A percentile compares a stretch with the other conserved stretches of the same genome.
Evolutionary conservation across 2,113 vertebrate genomes (phyloP).

Genomic region (Larimichthys polyactis): DNA sequence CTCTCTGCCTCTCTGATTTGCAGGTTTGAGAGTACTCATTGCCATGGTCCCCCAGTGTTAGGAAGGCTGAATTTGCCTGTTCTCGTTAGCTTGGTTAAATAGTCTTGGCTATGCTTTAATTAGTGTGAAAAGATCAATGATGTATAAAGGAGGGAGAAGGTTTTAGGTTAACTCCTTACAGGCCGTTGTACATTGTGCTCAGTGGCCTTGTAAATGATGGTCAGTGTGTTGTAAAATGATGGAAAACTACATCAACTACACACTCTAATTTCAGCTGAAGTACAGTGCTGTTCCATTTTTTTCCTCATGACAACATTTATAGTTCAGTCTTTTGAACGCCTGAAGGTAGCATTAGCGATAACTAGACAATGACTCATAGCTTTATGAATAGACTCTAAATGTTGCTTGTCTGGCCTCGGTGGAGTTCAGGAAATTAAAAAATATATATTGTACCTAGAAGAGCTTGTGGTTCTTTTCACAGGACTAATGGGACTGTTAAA

Average conservation of each 20-base stretch:
- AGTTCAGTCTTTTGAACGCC: constrained; percentile 30
- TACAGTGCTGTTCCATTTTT: constrained; percentile 10
- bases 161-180: constrained; percentile 70
- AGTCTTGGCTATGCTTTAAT: constrained; percentile 82
- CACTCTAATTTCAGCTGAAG: constrained; percentile 13
- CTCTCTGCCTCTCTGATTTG: constrained; percentile 27
- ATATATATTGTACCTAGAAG: too few species aligned
- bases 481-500: constrained; percentile 13
- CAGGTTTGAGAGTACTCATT: constrained; percentile 53
- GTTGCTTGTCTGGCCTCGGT: constrained; percentile 1
- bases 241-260: not conserved
- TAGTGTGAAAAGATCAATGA: constrained; percentile 83
- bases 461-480: constrained; percentile 16
- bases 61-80: constrained; percentile 62
- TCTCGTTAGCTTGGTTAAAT: constrained; percentile 83
- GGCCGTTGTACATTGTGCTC: constrained; percentile 5
- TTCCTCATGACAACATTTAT: constrained; percentile 12
- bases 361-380: constrained; percentile 52
- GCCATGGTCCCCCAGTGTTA: constrained; percentile 47
- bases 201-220: not conserved
- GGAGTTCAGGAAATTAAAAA: constrained; percentile 11
- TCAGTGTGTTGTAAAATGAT: constrained; percentile 7
- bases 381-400: constrained; percentile 43
- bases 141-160: constrained; percentile 61
- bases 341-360: constrained; percentile 51